These are phyloP conservation scores for Melanerpes formicivorus DNA, from an alignment of 2,113 vertebrate genomes.

Conservation along the genomic window DNA sequence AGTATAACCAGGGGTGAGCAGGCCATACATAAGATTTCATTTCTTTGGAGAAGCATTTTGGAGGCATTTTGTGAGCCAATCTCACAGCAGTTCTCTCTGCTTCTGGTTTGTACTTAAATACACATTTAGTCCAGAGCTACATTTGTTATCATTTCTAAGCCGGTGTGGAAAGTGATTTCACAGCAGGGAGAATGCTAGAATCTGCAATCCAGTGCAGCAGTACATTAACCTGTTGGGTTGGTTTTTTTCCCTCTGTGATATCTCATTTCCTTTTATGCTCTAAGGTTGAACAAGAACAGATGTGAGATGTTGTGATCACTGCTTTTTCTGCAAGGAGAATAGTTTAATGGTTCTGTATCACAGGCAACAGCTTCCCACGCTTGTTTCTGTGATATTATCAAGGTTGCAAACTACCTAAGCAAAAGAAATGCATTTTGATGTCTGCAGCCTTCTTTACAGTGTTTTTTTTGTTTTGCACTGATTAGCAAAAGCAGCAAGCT, in stretches of 20 bases:
- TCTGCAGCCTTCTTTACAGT: neutral
- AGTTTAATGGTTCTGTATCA: neutral
- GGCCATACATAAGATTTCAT: neutral
- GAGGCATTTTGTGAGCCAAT: neutral
- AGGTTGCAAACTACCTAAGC: slow-evolving; percentile 4
- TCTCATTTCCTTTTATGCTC: slow-evolving; percentile 34
- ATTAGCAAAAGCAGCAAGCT: neutral
- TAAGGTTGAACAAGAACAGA: slow-evolving; percentile 39
- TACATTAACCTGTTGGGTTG: neutral
- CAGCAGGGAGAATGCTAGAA: slow-evolving; percentile 11
- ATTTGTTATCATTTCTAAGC: neutral
- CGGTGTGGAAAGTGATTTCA: slow-evolving; percentile 9
- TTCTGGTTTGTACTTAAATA: neutral
- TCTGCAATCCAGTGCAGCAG: neutral
- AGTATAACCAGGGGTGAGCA: neutral
- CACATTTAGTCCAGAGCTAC: neutral
- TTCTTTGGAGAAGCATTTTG: neutral
- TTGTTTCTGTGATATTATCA: slow-evolving; percentile 29
- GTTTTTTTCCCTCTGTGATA: neutral
- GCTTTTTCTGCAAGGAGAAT: slow-evolving; percentile 19
- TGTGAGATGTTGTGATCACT: slow-evolving; percentile 40
- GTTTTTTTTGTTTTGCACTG: neutral
- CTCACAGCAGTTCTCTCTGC: neutral
- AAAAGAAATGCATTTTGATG: neutral
- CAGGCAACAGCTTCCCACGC: slow-evolving; percentile 31